Conservation (phyloP, 2,797 vertebrate genomes). For the Sebastes vulpes region DNA sequence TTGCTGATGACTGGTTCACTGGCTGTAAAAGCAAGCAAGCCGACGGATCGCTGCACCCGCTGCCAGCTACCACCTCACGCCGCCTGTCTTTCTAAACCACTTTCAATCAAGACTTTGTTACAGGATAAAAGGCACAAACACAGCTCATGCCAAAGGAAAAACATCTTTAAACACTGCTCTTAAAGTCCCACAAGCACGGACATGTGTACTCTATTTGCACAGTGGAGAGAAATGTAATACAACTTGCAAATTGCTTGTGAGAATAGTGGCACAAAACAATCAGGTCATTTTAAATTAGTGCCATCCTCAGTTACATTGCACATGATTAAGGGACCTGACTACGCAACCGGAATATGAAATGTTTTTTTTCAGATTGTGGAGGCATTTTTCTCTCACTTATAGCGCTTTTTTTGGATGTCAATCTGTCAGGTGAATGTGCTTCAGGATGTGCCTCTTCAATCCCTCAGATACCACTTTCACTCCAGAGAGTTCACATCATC, state of each 20-base stretch:
- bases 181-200: not conserved
- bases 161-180: not conserved
- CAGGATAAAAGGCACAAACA: conserved; percentile 16
- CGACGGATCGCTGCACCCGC: not conserved
- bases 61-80: not conserved
- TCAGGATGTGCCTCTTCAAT: not conserved
- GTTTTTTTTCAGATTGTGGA: not conserved
- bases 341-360: conserved; percentile 11
- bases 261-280: conserved; percentile 46
- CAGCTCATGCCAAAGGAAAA: conserved; percentile 18
- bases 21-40: conserved; percentile 15
- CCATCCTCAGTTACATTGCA: conserved; percentile 14
- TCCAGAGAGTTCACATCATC: conserved; percentile 12
- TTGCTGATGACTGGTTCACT: not conserved
- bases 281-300: conserved; percentile 26
- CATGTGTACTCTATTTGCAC: conserved; percentile 5
- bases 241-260: conserved; percentile 46
- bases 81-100: conserved; percentile 1
- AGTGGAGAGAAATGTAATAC: conserved; percentile 30
- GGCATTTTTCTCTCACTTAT: not conserved
- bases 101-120: conserved; percentile 17
- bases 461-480: conserved; percentile 1
- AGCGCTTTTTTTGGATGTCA: not conserved
- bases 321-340: conserved; percentile 7
- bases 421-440: conserved; percentile 21